Conservation (phyloP, 2,797 vertebrate species). For the Siniperca scherzeri region DNA sequence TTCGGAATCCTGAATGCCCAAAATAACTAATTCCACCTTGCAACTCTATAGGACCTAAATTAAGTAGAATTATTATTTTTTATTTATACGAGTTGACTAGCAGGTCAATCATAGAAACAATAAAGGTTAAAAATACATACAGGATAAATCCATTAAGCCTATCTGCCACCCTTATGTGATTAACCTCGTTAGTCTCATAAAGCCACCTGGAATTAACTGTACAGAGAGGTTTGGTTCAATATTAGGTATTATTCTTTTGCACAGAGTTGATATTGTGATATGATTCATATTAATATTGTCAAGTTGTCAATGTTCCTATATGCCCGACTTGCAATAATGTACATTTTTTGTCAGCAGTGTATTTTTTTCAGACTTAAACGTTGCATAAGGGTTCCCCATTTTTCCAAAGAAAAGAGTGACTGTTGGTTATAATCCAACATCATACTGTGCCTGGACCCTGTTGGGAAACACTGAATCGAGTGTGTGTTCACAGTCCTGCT, state of each 20-base stretch:
- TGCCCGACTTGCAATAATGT: constrained; percentile 29
- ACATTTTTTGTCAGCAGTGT: constrained; percentile 12
- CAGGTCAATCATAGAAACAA: not conserved
- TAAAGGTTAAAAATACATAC: too few relatives aligned
- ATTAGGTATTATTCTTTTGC: constrained; percentile 15
- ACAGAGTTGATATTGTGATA: constrained; percentile 29
- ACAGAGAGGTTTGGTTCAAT: not conserved
- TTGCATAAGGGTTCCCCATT: constrained; percentile 53
- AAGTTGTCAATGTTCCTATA: constrained; percentile 33
- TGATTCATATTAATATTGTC: constrained; percentile 14
- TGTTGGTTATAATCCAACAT: constrained; percentile 65
- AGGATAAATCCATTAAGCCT: not conserved
- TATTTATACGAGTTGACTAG: not conserved
- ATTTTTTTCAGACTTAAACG: constrained; percentile 24
- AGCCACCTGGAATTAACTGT: constrained; percentile 2
- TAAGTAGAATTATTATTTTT: not conserved
- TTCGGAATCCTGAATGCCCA: not conserved
- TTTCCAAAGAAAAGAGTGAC: constrained; percentile 65
- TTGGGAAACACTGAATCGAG: constrained; percentile 70
- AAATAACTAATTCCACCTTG: not conserved
- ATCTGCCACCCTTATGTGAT: not conserved
- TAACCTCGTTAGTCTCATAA: not conserved
- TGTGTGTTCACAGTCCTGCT: constrained; percentile 64
- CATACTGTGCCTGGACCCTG: constrained; percentile 53
- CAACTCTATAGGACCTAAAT: not conserved